Conservation (phyloP, 2,113 vertebrate genomes). For the Plotosus lineatus region DNA sequence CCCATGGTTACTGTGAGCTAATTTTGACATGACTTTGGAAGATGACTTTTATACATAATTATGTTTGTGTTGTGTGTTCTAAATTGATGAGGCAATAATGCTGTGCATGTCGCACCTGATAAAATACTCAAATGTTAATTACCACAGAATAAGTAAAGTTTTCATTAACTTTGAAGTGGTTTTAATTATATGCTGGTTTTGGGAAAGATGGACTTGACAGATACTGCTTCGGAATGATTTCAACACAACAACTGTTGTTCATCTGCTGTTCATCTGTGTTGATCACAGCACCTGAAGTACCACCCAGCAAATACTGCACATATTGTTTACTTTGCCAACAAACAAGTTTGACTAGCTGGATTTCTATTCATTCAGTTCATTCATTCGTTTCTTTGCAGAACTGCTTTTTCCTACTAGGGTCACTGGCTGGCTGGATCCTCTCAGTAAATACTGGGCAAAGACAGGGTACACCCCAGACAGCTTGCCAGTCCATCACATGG, state of each 20-base stretch:
- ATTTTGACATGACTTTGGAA: not conserved
- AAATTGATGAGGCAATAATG: not conserved
- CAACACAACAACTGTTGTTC: not conserved
- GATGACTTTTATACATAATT: conserved; percentile 13
- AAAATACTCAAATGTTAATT: not conserved
- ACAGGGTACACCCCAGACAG: too few relatives aligned
- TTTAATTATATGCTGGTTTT: not conserved
- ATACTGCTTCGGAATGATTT: not conserved
- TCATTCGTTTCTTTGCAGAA: too few relatives aligned
- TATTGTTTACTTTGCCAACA: too few relatives aligned
- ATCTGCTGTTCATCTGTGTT: too few relatives aligned
- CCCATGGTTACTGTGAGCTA: conserved; percentile 27
- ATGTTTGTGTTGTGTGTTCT: conserved; percentile 45
- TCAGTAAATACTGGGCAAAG: too few relatives aligned
- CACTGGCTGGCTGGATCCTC: too few relatives aligned
- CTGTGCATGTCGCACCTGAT: conserved; percentile 9
- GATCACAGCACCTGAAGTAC: too few relatives aligned
- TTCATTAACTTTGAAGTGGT: not conserved
- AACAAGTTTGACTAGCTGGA: too few relatives aligned
- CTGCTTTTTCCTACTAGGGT: too few relatives aligned
- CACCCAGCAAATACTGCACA: too few relatives aligned
- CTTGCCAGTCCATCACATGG: too few relatives aligned
- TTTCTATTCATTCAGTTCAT: too few relatives aligned
- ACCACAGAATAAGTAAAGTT: not conserved
- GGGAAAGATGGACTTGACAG: not conserved